A percentile compares a stretch with the other conserved stretches of the same genome.
These are phyloP conservation scores for Actinia tenebrosa DNA, from an alignment of 64 coral and sea anemone genomes.

Conservation along the genomic window DNA sequence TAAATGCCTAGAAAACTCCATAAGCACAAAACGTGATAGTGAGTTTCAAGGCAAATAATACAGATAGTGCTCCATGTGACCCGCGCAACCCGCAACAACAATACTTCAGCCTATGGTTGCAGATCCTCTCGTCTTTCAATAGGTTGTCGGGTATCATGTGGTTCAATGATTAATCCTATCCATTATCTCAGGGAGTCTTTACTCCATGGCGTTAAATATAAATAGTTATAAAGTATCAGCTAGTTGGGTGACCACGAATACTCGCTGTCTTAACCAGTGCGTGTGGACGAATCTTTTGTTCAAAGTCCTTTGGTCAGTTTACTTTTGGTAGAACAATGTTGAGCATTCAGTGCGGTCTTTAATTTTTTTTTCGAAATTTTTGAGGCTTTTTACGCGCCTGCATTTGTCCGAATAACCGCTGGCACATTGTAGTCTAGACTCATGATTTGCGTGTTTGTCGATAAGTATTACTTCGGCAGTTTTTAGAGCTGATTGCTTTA, in stretches of 20 bases:
- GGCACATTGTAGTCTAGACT: too few relatives aligned
- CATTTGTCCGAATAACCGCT: too few relatives aligned
- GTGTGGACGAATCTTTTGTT: too few relatives aligned
- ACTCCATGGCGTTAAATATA: not conserved
- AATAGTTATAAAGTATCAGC: not conserved
- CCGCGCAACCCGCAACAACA: not conserved
- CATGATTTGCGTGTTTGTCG: too few relatives aligned
- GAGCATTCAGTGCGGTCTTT: too few relatives aligned
- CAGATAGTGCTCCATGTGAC: not conserved
- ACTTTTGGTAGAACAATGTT: too few relatives aligned
- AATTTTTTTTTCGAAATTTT: too few relatives aligned
- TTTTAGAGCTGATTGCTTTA: too few relatives aligned
- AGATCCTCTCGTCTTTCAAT: constrained; percentile 8
- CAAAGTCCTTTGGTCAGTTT: too few relatives aligned
- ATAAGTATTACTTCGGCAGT: too few relatives aligned
- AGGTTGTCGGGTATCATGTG: not conserved
- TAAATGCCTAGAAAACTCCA: not conserved
- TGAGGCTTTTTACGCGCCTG: too few relatives aligned
- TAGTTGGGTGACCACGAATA: not conserved
- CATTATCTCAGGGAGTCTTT: not conserved
- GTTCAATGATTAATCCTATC: not conserved
- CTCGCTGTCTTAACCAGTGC: too few relatives aligned
- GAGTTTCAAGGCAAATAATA: not conserved
- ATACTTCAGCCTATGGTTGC: not conserved
- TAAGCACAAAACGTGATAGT: not conserved